These are phyloP conservation scores for Diarsia mendica DNA, from an alignment of 2,888 invertebrate species.

Conservation along the genomic window DNA sequence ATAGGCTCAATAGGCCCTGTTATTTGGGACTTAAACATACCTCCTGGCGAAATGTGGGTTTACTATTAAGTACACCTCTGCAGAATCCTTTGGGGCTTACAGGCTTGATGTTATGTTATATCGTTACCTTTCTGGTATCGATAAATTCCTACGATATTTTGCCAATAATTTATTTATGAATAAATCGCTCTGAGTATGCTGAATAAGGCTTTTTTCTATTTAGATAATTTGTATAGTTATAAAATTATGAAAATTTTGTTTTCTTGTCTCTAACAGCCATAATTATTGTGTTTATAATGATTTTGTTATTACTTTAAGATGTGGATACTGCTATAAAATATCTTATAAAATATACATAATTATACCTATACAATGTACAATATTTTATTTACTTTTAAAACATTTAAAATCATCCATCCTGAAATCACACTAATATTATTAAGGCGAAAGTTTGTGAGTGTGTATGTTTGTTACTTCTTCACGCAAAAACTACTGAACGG, in stretches of 20 bases:
- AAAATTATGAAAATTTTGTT: conserved; percentile 6
- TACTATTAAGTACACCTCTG: no score
- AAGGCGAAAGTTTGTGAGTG: no score
- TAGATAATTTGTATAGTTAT: background rate
- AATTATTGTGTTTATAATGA: conserved; percentile 9
- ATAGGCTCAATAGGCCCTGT: no score
- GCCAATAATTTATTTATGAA: background rate
- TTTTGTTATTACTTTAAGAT: conserved; percentile 10
- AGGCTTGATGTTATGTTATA: no score
- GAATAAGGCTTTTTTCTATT: background rate
- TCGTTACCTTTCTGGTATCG: background rate
- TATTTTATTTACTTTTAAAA: conserved; percentile 12
- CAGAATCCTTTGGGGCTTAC: no score
- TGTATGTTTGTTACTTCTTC: no score
- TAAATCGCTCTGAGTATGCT: background rate
- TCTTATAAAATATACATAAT: conserved; percentile 9
- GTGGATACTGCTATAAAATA: background rate
- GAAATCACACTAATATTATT: background rate
- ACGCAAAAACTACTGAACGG: no score
- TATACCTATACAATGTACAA: background rate
- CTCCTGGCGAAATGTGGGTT: no score
- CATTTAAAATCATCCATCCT: background rate
- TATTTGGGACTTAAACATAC: no score
- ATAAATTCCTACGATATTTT: background rate
- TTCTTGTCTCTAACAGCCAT: conserved; percentile 10